A percentile compares a stretch with the other conserved stretches of the same genome.
Evolutionary conservation across 2,797 vertebrate genomes (phyloP).

Genomic region (Sebastiscus albofasciatus): DNA sequence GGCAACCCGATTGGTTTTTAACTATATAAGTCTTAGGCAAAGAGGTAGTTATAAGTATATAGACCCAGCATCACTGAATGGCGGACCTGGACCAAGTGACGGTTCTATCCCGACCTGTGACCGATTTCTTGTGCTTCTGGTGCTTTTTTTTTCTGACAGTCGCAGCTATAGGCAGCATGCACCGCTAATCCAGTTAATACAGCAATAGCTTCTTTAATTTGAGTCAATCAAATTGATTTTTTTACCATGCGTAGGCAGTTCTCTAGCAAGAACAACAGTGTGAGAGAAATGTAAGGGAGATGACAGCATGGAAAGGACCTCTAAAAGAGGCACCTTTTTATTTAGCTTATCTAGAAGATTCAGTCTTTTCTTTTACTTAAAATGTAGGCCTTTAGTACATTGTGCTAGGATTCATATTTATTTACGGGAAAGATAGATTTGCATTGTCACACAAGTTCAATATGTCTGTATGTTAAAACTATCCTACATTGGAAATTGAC

Average conservation of each 20-base stretch:
- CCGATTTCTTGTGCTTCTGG: not conserved
- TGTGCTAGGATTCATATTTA: not conserved
- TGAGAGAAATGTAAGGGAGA: too few species aligned
- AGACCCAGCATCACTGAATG: not conserved
- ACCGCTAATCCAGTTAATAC: not conserved
- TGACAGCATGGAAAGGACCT: too few species aligned
- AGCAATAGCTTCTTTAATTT: not conserved
- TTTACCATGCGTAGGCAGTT: too few species aligned
- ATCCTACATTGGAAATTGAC: not conserved
- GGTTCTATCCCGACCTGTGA: not conserved
- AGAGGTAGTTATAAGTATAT: not conserved
- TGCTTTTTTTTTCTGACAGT: too few species aligned
- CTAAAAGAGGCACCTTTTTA: too few species aligned
- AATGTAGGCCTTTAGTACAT: not conserved
- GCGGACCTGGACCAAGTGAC: not conserved
- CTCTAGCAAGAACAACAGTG: too few species aligned
- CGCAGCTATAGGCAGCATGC: too few species aligned
- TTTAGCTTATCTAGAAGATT: too few species aligned
- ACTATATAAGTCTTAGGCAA: not conserved
- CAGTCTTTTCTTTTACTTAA: too few species aligned
- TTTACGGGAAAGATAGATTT: not conserved
- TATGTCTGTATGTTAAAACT: not conserved
- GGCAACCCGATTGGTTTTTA: not conserved
- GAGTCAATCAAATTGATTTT: too few species aligned
- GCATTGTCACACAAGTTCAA: not conserved